Evolutionary conservation across 2,888 invertebrate genomes (phyloP).

Genomic region (Cynaeus angustus): DNA sequence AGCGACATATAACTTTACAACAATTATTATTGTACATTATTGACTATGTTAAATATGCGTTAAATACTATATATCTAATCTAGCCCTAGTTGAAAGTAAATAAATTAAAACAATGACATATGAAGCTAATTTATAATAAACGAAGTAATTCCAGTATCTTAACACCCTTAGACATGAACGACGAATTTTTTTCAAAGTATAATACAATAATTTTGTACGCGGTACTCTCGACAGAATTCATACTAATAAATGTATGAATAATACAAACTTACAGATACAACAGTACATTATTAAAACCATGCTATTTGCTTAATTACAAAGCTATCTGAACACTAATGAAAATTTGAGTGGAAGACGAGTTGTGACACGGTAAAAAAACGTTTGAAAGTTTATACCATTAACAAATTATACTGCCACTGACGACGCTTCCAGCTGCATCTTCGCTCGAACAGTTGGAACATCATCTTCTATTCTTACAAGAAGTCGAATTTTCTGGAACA

Average conservation of each 20-base stretch:
- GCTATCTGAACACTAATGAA: slow-evolving; percentile 53
- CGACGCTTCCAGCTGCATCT: slow-evolving; percentile 80
- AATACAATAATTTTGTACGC: slow-evolving; percentile 49
- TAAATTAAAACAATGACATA: slow-evolving; percentile 50
- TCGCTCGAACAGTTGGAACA: slow-evolving; percentile 83
- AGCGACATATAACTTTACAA: slow-evolving; percentile 52
- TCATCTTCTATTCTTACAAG: slow-evolving; percentile 91
- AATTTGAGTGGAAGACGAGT: slow-evolving; percentile 48
- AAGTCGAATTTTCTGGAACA: slow-evolving; percentile 85
- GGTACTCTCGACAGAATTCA: slow-evolving; percentile 45
- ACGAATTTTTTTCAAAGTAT: slow-evolving; percentile 36
- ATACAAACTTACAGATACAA: slow-evolving; percentile 43
- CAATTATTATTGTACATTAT: slow-evolving; percentile 50
- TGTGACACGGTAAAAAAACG: slow-evolving; percentile 49
- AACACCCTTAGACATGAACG: slow-evolving; percentile 41
- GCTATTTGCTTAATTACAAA: slow-evolving; percentile 54
- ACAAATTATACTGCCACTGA: slow-evolving; percentile 52
- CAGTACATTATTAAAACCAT: slow-evolving; percentile 43
- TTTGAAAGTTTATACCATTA: slow-evolving; percentile 44
- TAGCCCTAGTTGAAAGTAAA: slow-evolving; percentile 43
- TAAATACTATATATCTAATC: slow-evolving; percentile 42
- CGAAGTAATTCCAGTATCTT: slow-evolving; percentile 28
- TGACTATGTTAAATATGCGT: slow-evolving; percentile 43
- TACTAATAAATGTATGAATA: slow-evolving; percentile 43
- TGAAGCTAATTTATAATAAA: slow-evolving; percentile 48